Conservation (phyloP, 2,797 vertebrate genomes). For the Bovichtus variegatus region DNA sequence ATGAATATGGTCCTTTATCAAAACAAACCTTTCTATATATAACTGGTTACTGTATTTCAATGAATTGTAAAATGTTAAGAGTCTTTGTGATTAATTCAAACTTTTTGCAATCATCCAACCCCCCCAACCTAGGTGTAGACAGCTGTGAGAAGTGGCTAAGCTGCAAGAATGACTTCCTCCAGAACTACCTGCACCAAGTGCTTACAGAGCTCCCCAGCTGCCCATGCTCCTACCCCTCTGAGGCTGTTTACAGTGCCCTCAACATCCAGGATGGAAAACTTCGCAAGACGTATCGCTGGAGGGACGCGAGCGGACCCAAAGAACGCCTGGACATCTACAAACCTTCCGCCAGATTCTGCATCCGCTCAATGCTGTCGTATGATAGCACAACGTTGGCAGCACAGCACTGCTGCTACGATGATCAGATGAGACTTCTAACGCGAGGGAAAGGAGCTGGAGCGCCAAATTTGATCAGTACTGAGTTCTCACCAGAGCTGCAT, state of each 20-base stretch:
- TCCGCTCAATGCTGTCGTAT: constrained; percentile 89
- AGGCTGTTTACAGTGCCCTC: constrained; percentile 86
- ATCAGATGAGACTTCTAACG: constrained; percentile 88
- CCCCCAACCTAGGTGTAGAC: constrained; percentile 85
- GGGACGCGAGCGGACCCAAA: constrained; percentile 89
- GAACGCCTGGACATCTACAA: constrained; percentile 93
- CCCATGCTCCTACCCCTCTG: constrained; percentile 89
- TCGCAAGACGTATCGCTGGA: constrained; percentile 89
- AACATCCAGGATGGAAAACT: constrained; percentile 85
- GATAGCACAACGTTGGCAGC: constrained; percentile 89
- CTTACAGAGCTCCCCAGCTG: constrained; percentile 91
- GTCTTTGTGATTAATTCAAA: background rate
- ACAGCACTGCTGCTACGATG: constrained; percentile 93
- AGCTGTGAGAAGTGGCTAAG: constrained; percentile 94
- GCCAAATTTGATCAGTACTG: constrained; percentile 90
- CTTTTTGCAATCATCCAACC: background rate
- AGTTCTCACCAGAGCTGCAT: constrained; percentile 93
- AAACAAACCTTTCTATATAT: background rate
- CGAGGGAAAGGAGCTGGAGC: constrained; percentile 89
- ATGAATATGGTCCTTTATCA: background rate
- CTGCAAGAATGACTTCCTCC: constrained; percentile 92
- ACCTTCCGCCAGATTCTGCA: constrained; percentile 89
- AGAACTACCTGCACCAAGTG: constrained; percentile 90
- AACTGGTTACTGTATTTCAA: no score
- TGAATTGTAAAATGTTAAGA: background rate